Conservation (phyloP, 2,113 vertebrate species). For the Orycteropus afer region DNA sequence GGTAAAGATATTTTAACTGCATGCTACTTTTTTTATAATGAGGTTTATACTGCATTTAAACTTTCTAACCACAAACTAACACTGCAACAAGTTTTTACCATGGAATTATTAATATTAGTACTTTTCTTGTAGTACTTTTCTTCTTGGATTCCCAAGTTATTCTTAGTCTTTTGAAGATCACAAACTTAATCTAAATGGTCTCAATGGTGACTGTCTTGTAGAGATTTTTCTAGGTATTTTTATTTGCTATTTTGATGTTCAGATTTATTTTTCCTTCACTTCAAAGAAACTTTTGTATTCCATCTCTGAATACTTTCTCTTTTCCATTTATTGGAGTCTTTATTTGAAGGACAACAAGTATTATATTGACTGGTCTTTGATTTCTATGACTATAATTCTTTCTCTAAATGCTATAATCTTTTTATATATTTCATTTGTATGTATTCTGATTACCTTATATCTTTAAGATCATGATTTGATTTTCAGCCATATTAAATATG, state of each 20-base stretch:
- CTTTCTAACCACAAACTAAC: conserved; percentile 42
- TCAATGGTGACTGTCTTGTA: not conserved
- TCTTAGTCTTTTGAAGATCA: not conserved
- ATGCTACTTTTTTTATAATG: conserved; percentile 32
- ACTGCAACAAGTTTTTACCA: not conserved
- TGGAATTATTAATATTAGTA: not conserved
- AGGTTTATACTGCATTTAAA: conserved; percentile 23
- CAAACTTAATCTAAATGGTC: conserved; percentile 24
- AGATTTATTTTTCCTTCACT: conserved; percentile 4
- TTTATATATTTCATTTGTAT: not conserved
- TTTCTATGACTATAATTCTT: not conserved
- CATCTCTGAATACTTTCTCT: conserved; percentile 35
- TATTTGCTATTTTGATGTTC: not conserved
- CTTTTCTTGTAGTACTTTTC: not conserved
- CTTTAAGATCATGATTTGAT: conserved; percentile 29
- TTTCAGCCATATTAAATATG: conserved; percentile 27
- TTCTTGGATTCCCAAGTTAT: conserved; percentile 9
- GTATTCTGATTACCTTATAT: conserved; percentile 15
- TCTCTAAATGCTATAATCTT: not conserved
- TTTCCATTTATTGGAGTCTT: not conserved
- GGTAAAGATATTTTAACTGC: conserved; percentile 61
- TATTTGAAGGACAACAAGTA: conserved; percentile 34
- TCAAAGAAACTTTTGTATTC: conserved; percentile 35
- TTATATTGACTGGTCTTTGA: not conserved
- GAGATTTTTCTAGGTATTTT: conserved; percentile 4